phyloP scores from a whole-genome alignment of 2,888 invertebrate species.

The Oligia fasciuncula region DNA sequence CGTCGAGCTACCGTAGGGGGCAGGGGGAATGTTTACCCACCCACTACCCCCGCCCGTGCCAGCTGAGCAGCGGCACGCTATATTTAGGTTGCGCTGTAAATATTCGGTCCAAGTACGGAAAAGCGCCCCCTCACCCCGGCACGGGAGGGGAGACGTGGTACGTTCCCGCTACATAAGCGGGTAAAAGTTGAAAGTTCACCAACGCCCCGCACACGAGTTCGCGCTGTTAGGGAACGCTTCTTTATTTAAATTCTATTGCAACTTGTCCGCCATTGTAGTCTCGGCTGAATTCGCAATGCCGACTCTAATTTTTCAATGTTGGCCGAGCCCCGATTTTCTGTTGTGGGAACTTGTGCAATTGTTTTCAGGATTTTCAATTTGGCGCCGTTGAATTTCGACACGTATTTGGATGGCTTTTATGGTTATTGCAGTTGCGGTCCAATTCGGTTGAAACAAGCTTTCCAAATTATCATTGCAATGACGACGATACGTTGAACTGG shows the following conservation, averaged over 20 bases:
- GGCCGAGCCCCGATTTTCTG: constrained; percentile 71
- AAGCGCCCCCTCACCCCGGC: constrained; percentile 69
- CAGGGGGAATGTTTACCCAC: constrained; percentile 85
- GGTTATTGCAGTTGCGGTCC: constrained; percentile 78
- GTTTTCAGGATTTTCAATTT: constrained; percentile 78
- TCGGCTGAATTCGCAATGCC: constrained; percentile 82
- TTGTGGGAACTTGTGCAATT: constrained; percentile 76
- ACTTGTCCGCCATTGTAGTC: constrained; percentile 88
- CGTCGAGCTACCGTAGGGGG: constrained; percentile 69
- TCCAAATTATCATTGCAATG: constrained; percentile 75
- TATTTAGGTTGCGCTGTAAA: constrained; percentile 90
- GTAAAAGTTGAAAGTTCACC: constrained; percentile 90
- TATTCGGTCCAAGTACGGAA: constrained; percentile 89
- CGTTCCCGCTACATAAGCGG: constrained; percentile 82
- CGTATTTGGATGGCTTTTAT: constrained; percentile 74
- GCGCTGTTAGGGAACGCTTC: constrained; percentile 86
- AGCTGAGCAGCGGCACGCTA: constrained; percentile 89
- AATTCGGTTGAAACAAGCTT: constrained; percentile 80
- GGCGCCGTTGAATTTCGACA: constrained; percentile 73
- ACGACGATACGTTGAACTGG: constrained; percentile 71
- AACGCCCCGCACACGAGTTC: constrained; percentile 85
- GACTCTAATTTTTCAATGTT: constrained; percentile 84
- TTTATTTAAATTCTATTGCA: constrained; percentile 90
- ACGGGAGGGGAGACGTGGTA: constrained; percentile 68
- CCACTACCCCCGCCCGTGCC: constrained; percentile 81